These are phyloP conservation scores for Actinernus sp. DNA, from an alignment of 92 coral and sea anemone genomes.

Conservation along the genomic window DNA sequence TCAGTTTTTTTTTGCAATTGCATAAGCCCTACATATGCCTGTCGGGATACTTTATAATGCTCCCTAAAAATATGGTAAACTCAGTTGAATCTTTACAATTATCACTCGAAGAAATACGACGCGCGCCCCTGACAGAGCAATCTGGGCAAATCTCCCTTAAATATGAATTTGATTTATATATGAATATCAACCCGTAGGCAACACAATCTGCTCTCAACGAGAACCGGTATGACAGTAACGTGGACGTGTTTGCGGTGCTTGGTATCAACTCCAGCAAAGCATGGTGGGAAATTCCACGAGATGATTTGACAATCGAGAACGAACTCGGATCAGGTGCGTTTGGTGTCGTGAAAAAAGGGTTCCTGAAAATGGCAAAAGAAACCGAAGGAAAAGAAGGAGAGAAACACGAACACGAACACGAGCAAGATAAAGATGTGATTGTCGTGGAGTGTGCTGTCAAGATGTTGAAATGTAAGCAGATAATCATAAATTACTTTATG, in stretches of 20 bases:
- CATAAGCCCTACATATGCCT: too few species aligned
- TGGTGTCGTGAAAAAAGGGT: slow-evolving; percentile 37
- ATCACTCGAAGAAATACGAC: too few species aligned
- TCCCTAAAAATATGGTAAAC: too few species aligned
- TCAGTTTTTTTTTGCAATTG: too few species aligned
- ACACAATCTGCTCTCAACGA: too few species aligned
- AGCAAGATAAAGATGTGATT: slow-evolving; percentile 1
- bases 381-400: background rate
- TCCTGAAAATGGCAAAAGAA: background rate
- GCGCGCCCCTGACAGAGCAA: too few species aligned
- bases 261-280: slow-evolving; percentile 2
- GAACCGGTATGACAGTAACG: background rate
- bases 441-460: slow-evolving; percentile 37
- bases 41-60: too few species aligned
- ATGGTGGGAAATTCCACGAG: slow-evolving; percentile 57
- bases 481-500: too few species aligned
- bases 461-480: slow-evolving; percentile 55
- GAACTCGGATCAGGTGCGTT: slow-evolving; percentile 47
- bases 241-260: slow-evolving; percentile 17
- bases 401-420: background rate
- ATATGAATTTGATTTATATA: too few species aligned
- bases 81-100: too few species aligned
- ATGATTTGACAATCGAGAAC: slow-evolving; percentile 10
- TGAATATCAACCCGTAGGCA: too few species aligned
- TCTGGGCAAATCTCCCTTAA: too few species aligned